Evolutionary conservation across 2,888 invertebrate species (phyloP).

Genomic region (Merodon equestris): DNA sequence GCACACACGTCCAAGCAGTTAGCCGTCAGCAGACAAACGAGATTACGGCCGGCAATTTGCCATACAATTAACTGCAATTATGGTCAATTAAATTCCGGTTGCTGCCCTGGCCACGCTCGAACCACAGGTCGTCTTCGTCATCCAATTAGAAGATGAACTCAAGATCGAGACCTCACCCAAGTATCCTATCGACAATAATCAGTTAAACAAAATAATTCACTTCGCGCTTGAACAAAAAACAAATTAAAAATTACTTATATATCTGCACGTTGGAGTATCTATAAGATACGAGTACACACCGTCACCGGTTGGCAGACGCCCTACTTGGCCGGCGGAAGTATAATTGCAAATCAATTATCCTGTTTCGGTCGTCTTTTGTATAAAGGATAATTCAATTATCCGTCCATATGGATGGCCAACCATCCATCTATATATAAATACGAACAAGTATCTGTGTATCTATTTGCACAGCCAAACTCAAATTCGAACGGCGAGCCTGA

Average conservation of each 20-base stretch:
- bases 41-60: conserved; percentile 65
- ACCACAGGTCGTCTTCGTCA: background rate
- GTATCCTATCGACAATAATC: conserved; percentile 9
- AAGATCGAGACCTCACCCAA: background rate
- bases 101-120: conserved; percentile 28
- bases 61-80: conserved; percentile 70
- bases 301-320: background rate
- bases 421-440: background rate
- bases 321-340: conserved; percentile 12
- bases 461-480: background rate
- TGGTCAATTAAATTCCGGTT: conserved; percentile 70
- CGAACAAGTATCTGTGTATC: no score
- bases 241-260: no score
- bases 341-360: conserved; percentile 68
- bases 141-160: background rate
- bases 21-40: conserved; percentile 33
- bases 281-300: conserved; percentile 21
- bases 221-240: background rate
- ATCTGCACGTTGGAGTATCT: conserved; percentile 12
- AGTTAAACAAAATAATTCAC: conserved; percentile 26
- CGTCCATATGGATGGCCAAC: conserved; percentile 38
- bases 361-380: conserved; percentile 45
- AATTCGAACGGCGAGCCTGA: no score
- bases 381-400: conserved; percentile 65
- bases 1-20: conserved; percentile 14